phyloP scores from a whole-genome alignment of 2,113 vertebrate genomes.

The Dendropsophus ebraccatus region DNA sequence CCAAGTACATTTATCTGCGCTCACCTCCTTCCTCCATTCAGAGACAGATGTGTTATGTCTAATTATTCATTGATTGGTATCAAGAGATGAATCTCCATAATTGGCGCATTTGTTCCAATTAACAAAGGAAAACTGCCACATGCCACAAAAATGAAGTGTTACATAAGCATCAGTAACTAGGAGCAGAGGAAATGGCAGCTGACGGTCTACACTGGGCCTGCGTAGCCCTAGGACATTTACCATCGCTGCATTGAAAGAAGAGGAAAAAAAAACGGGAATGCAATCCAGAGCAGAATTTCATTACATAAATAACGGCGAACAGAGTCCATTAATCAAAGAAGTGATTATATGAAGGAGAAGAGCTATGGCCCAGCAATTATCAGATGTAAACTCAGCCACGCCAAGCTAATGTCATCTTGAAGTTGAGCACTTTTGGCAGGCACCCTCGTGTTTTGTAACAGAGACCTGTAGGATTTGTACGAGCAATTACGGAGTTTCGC shows the following conservation, averaged over 20 bases:
- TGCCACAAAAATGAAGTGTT: constrained; percentile 75
- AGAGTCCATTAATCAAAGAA: constrained; percentile 82
- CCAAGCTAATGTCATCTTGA: constrained; percentile 76
- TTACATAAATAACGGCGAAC: constrained; percentile 67
- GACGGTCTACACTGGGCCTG: constrained; percentile 31
- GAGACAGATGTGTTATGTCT: constrained; percentile 81
- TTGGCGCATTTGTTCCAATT: constrained; percentile 93
- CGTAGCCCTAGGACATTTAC: constrained; percentile 50
- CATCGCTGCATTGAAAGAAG: constrained; percentile 47
- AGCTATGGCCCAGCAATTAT: constrained; percentile 85
- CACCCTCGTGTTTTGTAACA: constrained; percentile 61
- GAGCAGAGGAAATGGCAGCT: constrained; percentile 28
- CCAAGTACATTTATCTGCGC: constrained; percentile 58
- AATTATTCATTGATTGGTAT: constrained; percentile 89
- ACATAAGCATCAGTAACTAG: constrained; percentile 67
- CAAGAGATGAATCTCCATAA: constrained; percentile 88
- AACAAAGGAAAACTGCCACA: constrained; percentile 86
- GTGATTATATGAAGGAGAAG: constrained; percentile 78
- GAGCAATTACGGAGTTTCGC: constrained; percentile 46
- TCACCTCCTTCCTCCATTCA: constrained; percentile 62
- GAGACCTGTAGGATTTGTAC: constrained; percentile 53
- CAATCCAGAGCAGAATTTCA: constrained; percentile 42
- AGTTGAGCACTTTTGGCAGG: constrained; percentile 72
- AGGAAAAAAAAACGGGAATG: constrained; percentile 47
- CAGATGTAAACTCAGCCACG: constrained; percentile 80